Evolutionary conservation across 2,797 vertebrate species (phyloP).

Genomic region (Eulemur rubriventer): DNA sequence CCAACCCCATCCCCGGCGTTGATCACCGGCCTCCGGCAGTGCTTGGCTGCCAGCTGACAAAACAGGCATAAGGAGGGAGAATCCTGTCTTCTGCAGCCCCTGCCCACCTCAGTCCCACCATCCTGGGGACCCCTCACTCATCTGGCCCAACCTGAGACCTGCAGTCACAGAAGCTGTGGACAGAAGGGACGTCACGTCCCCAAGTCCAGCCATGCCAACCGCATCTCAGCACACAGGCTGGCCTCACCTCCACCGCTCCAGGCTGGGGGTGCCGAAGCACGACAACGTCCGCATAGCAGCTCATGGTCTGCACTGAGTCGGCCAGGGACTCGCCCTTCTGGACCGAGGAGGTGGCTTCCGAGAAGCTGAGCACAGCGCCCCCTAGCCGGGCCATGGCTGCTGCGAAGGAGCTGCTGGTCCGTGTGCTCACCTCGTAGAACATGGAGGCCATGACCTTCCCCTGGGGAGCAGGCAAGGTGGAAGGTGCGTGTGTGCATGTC

Average conservation of each 20-base stretch:
- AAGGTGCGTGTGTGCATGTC: fast-evolving
- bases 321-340: slow-evolving; percentile 96
- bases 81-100: no score
- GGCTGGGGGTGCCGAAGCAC: slow-evolving; percentile 96
- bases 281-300: slow-evolving; percentile 94
- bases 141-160: background rate
- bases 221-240: fast-evolving
- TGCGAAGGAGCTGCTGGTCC: slow-evolving; percentile 96
- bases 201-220: background rate
- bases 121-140: background rate
- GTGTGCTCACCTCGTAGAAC: slow-evolving; percentile 98
- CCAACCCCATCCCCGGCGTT: slow-evolving; percentile 97
- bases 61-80: background rate
- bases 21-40: slow-evolving; percentile 95
- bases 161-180: background rate
- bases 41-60: slow-evolving; percentile 91
- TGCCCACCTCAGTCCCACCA: fast-evolving
- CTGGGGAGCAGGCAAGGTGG: slow-evolving; percentile 74
- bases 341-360: slow-evolving; percentile 93
- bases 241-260: slow-evolving; percentile 93
- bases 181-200: background rate
- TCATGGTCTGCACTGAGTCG: slow-evolving; percentile 98
- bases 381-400: slow-evolving; percentile 97
- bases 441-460: slow-evolving; percentile 98
- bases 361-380: slow-evolving; percentile 94